Conservation (phyloP, 2,113 vertebrate genomes). For the human region DNA sequence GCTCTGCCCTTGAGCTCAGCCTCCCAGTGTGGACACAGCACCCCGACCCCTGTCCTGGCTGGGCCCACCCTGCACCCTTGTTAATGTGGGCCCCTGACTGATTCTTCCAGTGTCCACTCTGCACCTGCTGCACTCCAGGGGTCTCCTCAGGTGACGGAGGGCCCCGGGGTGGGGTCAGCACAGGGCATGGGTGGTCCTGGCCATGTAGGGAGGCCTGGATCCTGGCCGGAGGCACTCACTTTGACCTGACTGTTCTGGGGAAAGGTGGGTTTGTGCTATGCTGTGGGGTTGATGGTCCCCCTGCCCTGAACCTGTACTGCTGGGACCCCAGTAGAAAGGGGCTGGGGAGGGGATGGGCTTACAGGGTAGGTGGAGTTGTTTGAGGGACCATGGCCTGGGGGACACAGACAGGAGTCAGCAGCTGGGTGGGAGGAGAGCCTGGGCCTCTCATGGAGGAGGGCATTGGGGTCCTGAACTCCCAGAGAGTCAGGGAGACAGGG, state of each 20-base stretch:
- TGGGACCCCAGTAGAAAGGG: no score
- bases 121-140: not conserved
- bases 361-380: rapidly evolving
- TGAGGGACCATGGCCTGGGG: not conserved
- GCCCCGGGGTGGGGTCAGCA: no score
- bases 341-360: not conserved
- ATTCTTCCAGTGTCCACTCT: rapidly evolving
- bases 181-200: no score
- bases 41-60: rapidly evolving
- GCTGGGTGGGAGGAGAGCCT: not conserved
- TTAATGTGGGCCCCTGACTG: not conserved
- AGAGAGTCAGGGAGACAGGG: not conserved
- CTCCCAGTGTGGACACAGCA: not conserved
- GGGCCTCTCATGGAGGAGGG: rapidly evolving
- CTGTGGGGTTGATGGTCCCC: rapidly evolving
- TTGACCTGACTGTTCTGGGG: not conserved
- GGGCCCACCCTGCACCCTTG: rapidly evolving
- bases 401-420: not conserved
- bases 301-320: not conserved
- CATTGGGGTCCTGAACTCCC: not conserved
- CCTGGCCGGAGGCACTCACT: rapidly evolving
- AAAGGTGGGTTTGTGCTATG: no score
- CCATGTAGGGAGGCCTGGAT: rapidly evolving
- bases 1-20: not conserved
- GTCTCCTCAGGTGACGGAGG: not conserved